Base-by-base conservation (phyloP, 2,113 vertebrate species). In the Chunga burmeisteri region DNA sequence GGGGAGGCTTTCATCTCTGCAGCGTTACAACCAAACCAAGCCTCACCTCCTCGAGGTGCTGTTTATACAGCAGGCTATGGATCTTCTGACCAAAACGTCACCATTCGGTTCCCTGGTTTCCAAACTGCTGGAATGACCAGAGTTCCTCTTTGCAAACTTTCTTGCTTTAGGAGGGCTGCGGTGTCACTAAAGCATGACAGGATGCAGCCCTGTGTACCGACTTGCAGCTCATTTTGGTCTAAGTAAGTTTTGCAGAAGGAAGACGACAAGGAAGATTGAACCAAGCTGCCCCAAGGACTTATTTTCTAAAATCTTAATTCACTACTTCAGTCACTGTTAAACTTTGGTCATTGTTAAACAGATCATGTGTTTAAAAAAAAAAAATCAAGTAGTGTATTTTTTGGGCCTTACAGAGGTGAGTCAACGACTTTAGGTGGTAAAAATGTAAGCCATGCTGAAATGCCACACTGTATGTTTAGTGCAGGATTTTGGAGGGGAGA, bases 1-100 rank as follows among this genome's bases (percentile, higher is more conserved):
- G 73, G 67, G 59, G 95, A 97, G 91, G 82, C 95, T 32, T 61
- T 95, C 82, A 88, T 79, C 18, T 93, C 82, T 16, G 83, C 94
- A 89, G 81, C 11, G 1, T 94, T 80, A 90, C 63, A 70, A 62
- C 89, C 91, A 82, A 96, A 94, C 72, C 90, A 56, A 66, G 91
- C 77, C 30, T 94, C 78, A 32, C 81, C 78, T 89, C 70, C 88
- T 82, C 27, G 8, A 93, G 88, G 67, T 94, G 94, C 96, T 92
- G 86, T 93, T 80, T 80, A 40, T 83, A 50, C 83, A 93, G 88
- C 88, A 94, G 95, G 77, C 83, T 88, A n/a, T 79, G 71, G 67
- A 86, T 59, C 63, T 14, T 65, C 83, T 61, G 75, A 93, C 88
- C 91, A 44, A 89, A 95, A 59, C 5, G 10, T 84, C 86, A 83